Conservation (phyloP, 2,113 vertebrate species). For the Menidia beryllina region DNA sequence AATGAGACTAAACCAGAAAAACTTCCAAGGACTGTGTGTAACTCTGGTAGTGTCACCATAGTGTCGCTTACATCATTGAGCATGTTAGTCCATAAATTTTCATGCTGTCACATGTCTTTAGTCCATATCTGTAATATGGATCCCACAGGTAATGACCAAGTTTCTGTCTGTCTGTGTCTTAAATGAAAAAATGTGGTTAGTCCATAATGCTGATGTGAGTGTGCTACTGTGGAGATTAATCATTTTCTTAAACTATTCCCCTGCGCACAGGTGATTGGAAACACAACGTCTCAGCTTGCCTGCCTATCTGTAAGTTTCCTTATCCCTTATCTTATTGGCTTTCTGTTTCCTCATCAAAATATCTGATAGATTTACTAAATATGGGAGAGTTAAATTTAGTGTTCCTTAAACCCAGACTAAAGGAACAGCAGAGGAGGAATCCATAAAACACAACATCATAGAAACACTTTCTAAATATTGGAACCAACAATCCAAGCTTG, state of each 20-base stretch:
- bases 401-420: not conserved
- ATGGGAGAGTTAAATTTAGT: no score
- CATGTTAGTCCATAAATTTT: not conserved
- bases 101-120: conserved; percentile 1
- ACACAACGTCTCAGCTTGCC: not conserved
- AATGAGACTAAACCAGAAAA: not conserved
- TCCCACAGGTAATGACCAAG: not conserved
- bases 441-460: not conserved
- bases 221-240: not conserved
- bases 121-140: not conserved
- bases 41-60: conserved; percentile 18
- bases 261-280: not conserved
- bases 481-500: not conserved
- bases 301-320: not conserved
- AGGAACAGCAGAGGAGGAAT: not conserved
- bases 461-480: no score
- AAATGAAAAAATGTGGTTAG: no score
- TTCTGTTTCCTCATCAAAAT: not conserved
- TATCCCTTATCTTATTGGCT: not conserved
- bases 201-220: conserved; percentile 41
- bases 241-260: not conserved
- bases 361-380: not conserved
- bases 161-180: conserved; percentile 1
- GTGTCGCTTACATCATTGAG: conserved; percentile 37
- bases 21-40: not conserved